Evolutionary conservation across 1,140 invertebrate genomes (phyloP).

Genomic region (Lycorma delicatula): DNA sequence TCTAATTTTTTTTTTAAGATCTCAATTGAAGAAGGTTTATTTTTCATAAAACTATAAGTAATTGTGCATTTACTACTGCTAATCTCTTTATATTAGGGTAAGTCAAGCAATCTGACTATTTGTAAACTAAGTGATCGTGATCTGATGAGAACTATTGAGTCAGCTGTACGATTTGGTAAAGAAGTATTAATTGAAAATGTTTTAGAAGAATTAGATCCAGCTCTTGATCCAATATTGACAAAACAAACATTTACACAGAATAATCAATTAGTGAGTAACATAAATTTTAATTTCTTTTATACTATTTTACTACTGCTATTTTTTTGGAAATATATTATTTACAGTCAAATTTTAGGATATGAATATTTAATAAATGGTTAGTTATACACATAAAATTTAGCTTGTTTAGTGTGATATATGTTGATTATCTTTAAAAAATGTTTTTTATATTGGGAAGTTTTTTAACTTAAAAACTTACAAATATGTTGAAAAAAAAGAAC

Average conservation of each 20-base stretch:
- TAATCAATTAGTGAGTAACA: slow-evolving; percentile 22
- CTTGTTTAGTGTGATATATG: too few relatives aligned
- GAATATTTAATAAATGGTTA: too few relatives aligned
- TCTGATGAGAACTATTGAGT: slow-evolving; percentile 58
- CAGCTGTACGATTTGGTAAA: slow-evolving; percentile 59
- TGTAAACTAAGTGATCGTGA: slow-evolving; percentile 58
- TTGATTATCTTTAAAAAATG: too few relatives aligned
- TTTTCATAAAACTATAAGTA: not conserved
- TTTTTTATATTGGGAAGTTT: too few relatives aligned
- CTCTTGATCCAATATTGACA: slow-evolving; percentile 52
- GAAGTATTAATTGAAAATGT: slow-evolving; percentile 55
- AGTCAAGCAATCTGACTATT: slow-evolving; percentile 45
- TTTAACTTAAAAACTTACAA: too few relatives aligned
- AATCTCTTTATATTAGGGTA: slow-evolving; percentile 40
- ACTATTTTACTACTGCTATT: not conserved
- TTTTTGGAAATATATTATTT: too few relatives aligned
- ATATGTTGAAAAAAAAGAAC: too few relatives aligned
- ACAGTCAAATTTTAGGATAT: too few relatives aligned
- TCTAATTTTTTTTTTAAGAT: too few relatives aligned
- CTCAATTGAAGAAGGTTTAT: too few relatives aligned
- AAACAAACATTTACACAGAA: slow-evolving; percentile 43
- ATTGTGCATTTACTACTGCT: not conserved
- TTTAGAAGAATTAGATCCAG: slow-evolving; percentile 51
- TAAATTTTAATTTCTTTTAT: not conserved
- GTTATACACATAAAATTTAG: too few relatives aligned